Base-by-base conservation (phyloP, 2,797 vertebrate species). In the Melanotaenia parkinsoni region DNA sequence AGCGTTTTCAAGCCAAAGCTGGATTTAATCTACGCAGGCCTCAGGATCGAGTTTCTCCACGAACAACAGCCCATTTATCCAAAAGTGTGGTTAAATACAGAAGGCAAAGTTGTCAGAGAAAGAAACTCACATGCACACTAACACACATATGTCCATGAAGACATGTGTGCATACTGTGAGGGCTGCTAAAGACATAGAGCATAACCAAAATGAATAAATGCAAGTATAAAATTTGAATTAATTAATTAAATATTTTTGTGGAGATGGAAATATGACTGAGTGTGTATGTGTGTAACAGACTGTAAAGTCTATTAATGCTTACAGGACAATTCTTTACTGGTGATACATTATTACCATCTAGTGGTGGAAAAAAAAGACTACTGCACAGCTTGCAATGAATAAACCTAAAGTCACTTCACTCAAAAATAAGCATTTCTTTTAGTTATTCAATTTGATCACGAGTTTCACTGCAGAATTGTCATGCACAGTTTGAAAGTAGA, bases 11-110 rank as follows among this genome's bases (percentile, higher is more conserved):
- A 67, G 84, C 77, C 76, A 51, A 75, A 76, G 70, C 72, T 66
- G 80, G 78, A 84, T 87, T 87, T 78, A 78, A 80, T 89, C 60
- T 83, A 63, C 51, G 70, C 58, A 72, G 79, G 87, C 71, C 74
- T 75, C 18, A 0, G 73, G 65, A 88, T 91, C 88, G 58, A 18
- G 77, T 93, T 92, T 82, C 89, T 80, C 32, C 70, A 28, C 60
- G 82, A 86, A 89, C 73, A 86, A 72, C 79, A 74, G 75, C 26
- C 64, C 67, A 82, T 82, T 85, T 83, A 85, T 81, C 67, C 72
- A 85, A 71, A 83, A 67, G 66, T 67, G 63, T 40, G 77, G 71
- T 82, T 73, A 45, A 81, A 69, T 64, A 67, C 51, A 70, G 58
- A 75, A 58, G 58, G 40, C 38, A 40, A 53, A 53, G 63, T 57